These are phyloP conservation scores for Cryptophagus acutangulus DNA, from an alignment of 2,888 invertebrate species.

Conservation along the genomic window DNA sequence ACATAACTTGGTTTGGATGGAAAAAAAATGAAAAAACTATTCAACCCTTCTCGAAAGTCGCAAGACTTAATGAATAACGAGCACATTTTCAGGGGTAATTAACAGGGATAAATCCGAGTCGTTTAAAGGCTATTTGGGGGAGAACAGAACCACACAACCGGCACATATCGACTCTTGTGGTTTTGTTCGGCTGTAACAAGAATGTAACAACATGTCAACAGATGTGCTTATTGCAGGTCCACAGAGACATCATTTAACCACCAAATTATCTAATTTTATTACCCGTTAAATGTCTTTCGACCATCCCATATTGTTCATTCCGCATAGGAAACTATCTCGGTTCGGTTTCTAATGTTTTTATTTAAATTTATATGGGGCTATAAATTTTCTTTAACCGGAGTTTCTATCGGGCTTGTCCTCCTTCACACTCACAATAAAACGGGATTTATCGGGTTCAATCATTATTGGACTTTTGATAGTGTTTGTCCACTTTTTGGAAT, in stretches of 20 bases:
- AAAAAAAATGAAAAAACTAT: constrained; percentile 17
- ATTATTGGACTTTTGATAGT: too few species aligned
- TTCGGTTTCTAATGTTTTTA: too few species aligned
- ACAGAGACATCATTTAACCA: constrained; percentile 22
- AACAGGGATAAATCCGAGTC: constrained; percentile 23
- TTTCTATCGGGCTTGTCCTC: too few species aligned
- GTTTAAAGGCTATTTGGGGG: constrained; percentile 14
- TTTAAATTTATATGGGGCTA: too few species aligned
- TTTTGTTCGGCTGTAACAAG: too few species aligned
- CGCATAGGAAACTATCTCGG: too few species aligned
- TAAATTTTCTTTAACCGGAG: too few species aligned
- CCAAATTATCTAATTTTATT: constrained; percentile 33
- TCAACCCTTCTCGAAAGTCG: constrained; percentile 30
- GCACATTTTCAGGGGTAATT: constrained; percentile 25
- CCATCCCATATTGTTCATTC: too few species aligned
- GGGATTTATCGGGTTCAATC: too few species aligned
- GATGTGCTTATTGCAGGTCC: constrained; percentile 24
- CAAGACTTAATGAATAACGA: constrained; percentile 26
- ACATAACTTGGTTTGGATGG: constrained; percentile 34
- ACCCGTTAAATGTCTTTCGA: constrained; percentile 25
- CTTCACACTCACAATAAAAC: too few species aligned
- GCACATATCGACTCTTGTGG: constrained; percentile 3
- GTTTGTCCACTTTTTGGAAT: too few species aligned
- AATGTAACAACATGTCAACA: constrained; percentile 23
- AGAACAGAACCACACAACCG: neutral